Evolutionary conservation across 2,888 invertebrate species (phyloP).

Genomic region (Acrocyrtus sp.): DNA sequence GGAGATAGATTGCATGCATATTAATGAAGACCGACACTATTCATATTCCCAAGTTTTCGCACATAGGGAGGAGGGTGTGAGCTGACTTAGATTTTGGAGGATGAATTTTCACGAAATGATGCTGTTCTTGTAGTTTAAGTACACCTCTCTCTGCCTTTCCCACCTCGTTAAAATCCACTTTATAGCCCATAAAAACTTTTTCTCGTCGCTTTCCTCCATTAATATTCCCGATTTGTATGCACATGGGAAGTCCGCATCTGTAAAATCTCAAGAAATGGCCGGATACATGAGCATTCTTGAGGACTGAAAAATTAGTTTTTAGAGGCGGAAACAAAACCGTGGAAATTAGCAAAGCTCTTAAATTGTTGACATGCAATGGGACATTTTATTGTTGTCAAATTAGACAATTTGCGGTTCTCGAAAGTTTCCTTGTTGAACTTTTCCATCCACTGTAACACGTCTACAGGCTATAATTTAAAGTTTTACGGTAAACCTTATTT

Average conservation of each 20-base stretch:
- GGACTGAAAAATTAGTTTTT: neutral
- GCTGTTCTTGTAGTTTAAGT: neutral
- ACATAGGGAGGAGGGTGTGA: neutral
- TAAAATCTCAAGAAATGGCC: neutral
- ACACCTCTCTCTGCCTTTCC: neutral
- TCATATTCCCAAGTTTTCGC: neutral
- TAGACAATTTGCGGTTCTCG: too few species aligned
- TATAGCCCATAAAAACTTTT: conserved; percentile 39
- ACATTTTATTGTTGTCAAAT: too few species aligned
- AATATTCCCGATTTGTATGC: neutral
- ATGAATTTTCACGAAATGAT: neutral
- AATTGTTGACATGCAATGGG: too few species aligned
- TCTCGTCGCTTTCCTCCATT: neutral
- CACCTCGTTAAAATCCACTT: conserved; percentile 38
- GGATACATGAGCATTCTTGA: neutral
- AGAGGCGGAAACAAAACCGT: neutral
- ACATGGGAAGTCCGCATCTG: neutral
- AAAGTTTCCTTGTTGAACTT: too few species aligned
- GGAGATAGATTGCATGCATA: too few species aligned
- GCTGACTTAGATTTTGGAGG: neutral
- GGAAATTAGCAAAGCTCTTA: too few species aligned
- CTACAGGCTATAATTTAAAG: too few species aligned
- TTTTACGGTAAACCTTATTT: too few species aligned
- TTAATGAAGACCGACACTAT: too few species aligned
- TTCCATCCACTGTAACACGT: too few species aligned